Evolutionary conservation across 1,140 invertebrate genomes (phyloP), one percentile per base, ranked within the genome.

Genomic region (Drosophila nikananu): DNA sequence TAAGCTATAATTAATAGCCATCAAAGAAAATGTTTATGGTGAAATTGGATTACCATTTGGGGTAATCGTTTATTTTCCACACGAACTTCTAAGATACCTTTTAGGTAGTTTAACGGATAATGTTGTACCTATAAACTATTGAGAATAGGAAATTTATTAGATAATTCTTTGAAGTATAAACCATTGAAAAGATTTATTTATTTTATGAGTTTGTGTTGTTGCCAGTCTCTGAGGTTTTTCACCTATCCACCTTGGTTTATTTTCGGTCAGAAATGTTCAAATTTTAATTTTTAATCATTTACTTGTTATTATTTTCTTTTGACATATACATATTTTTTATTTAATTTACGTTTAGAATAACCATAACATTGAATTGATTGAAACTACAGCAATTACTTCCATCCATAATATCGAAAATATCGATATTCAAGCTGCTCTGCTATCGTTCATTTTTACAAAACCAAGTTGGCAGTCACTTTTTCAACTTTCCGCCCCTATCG

Each of bases 401-500:
- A n/a, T 41, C 3, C 2, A 3, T 17, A 17, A 25, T 49, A 51
- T n/a, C 25, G 17, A 27, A 51, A n/a, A 27, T 27, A 27, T 10
- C 23, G 4, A n/a, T 51, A 27, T n/a, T 27, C 0, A 3, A 27
- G 2, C 9, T 51, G 23, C 15, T 51, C 9, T 51, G 6, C 25
- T 3, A n/a, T 51, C 17, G 49, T 19, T 12, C 1, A 5, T 19
- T 41, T 35, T 2, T 35, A 19, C 27, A 12, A 23, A 65, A 27
- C 15, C 21, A 25, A 52, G 23, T 44, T 44, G 62, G 49, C 62
- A 55, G 48, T 46, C 17, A 19, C 25, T 21, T 54, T 39, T 3
- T 12, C 7, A 44, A 21, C 19, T 17, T 42, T 39, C 30, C 30
- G 23, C 62, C 67, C n/a, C 35, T 39, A 17, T 23, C 27, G 25